phyloP scores from a whole-genome alignment of 2,888 invertebrate species.

The Agrotis ipsilon region DNA sequence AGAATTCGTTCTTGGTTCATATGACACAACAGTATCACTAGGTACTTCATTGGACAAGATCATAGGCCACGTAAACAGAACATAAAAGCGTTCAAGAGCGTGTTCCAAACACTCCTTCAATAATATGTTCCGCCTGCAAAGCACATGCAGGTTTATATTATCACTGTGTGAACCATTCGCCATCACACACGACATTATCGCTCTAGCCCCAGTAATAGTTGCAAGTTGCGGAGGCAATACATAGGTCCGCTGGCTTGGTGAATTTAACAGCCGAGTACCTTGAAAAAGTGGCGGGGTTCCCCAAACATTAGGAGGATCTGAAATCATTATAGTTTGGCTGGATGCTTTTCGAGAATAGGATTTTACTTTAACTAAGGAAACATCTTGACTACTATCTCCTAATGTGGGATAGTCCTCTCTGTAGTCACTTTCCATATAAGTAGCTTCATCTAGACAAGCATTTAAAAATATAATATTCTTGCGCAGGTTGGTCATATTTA shows the following conservation, averaged over 20 bases:
- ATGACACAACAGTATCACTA: slow-evolving; percentile 8
- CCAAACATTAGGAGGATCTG: slow-evolving; percentile 76
- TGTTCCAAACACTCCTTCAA: slow-evolving; percentile 70
- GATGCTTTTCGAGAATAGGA: slow-evolving; percentile 78
- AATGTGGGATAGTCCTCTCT: slow-evolving; percentile 70
- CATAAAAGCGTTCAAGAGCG: slow-evolving; percentile 77
- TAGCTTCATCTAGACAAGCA: slow-evolving; percentile 71
- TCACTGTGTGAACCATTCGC: slow-evolving; percentile 40
- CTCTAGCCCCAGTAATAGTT: slow-evolving; percentile 80
- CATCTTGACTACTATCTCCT: slow-evolving; percentile 54
- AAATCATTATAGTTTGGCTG: slow-evolving; percentile 52
- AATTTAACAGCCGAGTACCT: slow-evolving; percentile 10
- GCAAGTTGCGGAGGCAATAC: slow-evolving; percentile 82
- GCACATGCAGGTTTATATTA: slow-evolving; percentile 65
- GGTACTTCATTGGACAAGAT: slow-evolving; percentile 76
- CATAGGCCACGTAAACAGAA: slow-evolving; percentile 82
- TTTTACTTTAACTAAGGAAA: slow-evolving; percentile 71
- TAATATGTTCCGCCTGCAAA: slow-evolving; percentile 69
- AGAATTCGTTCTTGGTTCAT: slow-evolving; percentile 25
- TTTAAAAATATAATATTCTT: slow-evolving; percentile 77
- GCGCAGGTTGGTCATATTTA: slow-evolving; percentile 74
- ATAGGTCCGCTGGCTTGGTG: slow-evolving; percentile 60
- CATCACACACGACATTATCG: slow-evolving; percentile 72
- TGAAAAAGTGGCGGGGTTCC: slow-evolving; percentile 66
- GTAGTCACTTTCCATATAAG: slow-evolving; percentile 69